Evolutionary conservation across 2,888 invertebrate species (phyloP).

Genomic region (Tupiocoris notatus): DNA sequence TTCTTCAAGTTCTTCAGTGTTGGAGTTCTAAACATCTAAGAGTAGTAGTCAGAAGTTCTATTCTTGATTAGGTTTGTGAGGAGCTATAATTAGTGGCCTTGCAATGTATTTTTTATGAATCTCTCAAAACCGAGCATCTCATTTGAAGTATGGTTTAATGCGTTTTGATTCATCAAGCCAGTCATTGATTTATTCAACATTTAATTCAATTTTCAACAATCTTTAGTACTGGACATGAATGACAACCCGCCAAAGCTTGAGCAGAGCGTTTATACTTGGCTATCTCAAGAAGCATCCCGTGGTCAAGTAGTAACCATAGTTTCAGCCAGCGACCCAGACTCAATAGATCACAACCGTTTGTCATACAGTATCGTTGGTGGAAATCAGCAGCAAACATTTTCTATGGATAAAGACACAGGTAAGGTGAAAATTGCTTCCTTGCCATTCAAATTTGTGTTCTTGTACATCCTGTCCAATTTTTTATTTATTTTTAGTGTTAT

Average conservation of each 20-base stretch:
- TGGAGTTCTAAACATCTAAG: too few relatives aligned
- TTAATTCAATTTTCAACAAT: too few relatives aligned
- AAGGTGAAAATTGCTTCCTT: too few relatives aligned
- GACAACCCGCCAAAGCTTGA: conserved; percentile 87
- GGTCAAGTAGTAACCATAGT: conserved; percentile 87
- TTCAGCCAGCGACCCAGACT: conserved; percentile 84
- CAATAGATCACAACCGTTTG: conserved; percentile 70
- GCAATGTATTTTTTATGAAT: neutral
- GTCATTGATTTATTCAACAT: neutral
- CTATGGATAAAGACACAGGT: conserved; percentile 62
- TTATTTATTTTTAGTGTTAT: neutral
- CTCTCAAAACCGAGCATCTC: neutral
- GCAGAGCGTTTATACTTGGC: conserved; percentile 70
- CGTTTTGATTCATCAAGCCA: neutral
- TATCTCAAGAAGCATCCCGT: conserved; percentile 78
- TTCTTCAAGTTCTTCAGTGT: too few relatives aligned
- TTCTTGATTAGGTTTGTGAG: too few relatives aligned
- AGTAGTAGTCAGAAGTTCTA: too few relatives aligned
- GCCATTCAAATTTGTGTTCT: too few relatives aligned
- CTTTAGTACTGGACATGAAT: conserved; percentile 80
- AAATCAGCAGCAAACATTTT: conserved; percentile 73
- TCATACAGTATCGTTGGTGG: conserved; percentile 80
- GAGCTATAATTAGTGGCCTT: too few relatives aligned
- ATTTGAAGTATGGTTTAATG: neutral
- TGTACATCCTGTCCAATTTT: too few relatives aligned